Conservation (phyloP, 2,797 vertebrate genomes). For the Anguilla anguilla region DNA sequence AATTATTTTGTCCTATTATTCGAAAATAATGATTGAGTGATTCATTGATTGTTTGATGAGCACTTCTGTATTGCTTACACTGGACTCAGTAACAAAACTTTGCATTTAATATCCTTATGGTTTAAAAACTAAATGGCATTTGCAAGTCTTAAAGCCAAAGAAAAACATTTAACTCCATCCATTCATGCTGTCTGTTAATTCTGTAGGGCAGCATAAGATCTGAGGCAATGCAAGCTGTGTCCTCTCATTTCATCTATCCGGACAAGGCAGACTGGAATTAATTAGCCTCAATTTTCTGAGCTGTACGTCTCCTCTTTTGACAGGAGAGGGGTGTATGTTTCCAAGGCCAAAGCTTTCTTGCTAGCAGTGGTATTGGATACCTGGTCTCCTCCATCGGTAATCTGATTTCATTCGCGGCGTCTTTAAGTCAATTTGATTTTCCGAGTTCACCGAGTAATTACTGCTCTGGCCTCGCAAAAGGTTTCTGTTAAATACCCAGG, state of each 20-base stretch:
- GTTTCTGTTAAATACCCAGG: constrained; percentile 65
- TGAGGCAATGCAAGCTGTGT: constrained; percentile 65
- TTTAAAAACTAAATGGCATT: neutral
- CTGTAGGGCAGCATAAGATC: constrained; percentile 9
- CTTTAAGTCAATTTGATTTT: constrained; percentile 76
- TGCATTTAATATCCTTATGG: neutral
- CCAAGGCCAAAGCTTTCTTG: constrained; percentile 73
- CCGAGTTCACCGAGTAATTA: constrained; percentile 59
- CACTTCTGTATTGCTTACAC: neutral
- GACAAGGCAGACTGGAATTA: constrained; percentile 74
- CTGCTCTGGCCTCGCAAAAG: constrained; percentile 54
- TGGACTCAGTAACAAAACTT: neutral
- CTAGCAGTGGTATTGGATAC: constrained; percentile 63
- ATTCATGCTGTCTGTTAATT: neutral
- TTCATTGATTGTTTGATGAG: neutral
- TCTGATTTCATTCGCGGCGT: constrained; percentile 74
- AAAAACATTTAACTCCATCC: constrained; percentile 9
- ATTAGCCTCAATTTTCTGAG: constrained; percentile 66
- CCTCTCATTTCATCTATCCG: constrained; percentile 74
- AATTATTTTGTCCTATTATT: neutral
- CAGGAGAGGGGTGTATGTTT: constrained; percentile 67
- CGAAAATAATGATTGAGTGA: neutral
- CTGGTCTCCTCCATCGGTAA: constrained; percentile 68
- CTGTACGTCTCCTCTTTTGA: constrained; percentile 64
- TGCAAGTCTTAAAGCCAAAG: neutral